Percentiles rank a stretch among this genome's conserved stretches.
Evolutionary conservation across 2,113 vertebrate genomes (phyloP).

Genomic region (Camarhynchus parvulus): DNA sequence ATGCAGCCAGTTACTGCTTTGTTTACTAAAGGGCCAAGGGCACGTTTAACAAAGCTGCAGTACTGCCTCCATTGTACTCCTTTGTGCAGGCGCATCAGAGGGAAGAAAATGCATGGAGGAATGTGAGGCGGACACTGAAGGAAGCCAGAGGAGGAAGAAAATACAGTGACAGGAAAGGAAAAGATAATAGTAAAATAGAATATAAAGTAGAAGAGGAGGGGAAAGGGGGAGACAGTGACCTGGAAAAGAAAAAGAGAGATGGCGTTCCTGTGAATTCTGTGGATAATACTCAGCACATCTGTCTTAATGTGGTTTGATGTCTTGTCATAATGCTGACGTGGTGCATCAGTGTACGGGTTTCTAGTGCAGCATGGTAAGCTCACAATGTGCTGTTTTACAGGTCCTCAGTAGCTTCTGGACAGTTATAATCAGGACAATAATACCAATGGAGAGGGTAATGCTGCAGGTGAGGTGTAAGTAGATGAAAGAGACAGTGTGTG

Average conservation of each 20-base stretch:
- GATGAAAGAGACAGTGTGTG: not conserved
- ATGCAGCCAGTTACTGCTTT: not conserved
- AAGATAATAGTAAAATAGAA: not conserved
- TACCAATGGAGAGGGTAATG: not conserved
- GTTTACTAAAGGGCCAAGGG: not conserved
- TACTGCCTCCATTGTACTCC: not conserved
- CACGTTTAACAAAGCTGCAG: not conserved
- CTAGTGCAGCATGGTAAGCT: not conserved
- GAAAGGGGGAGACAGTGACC: not conserved
- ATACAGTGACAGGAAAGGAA: not conserved
- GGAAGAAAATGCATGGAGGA: not conserved
- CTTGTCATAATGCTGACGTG: not conserved
- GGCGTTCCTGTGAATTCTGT: accelerated
- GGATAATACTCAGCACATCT: not conserved
- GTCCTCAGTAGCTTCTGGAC: not conserved
- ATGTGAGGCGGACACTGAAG: not conserved
- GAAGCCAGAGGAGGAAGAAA: not conserved
- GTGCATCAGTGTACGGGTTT: not conserved
- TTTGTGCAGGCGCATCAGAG: not conserved
- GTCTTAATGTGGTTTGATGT: not conserved
- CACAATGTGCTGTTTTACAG: not conserved
- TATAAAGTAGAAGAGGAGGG: not conserved
- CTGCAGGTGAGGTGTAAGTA: not conserved
- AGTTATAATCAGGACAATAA: not conserved
- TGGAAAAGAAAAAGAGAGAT: not conserved